Percentiles rank a stretch among this genome's conserved stretches.
Conservation (phyloP, 2,797 vertebrate genomes). For the Pseudomugil gertrudae region DNA sequence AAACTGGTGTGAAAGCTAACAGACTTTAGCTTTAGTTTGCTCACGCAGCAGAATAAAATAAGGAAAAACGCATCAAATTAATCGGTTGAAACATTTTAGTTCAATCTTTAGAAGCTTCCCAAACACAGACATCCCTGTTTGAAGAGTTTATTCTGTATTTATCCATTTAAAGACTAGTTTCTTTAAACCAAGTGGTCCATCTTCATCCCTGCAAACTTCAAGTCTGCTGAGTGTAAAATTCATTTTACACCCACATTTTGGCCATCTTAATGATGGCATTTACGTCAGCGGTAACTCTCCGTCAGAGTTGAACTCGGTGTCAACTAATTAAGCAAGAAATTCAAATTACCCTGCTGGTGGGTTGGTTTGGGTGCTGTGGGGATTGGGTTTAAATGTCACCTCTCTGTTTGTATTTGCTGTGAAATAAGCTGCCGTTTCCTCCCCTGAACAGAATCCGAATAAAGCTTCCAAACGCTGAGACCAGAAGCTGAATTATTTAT, state of each 20-base stretch:
- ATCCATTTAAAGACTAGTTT: background rate
- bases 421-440: slow-evolving; percentile 34
- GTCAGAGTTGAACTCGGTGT: slow-evolving; percentile 53
- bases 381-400: slow-evolving; percentile 74
- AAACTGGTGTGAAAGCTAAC: background rate
- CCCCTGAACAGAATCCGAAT: slow-evolving; percentile 39
- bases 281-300: slow-evolving; percentile 43
- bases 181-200: background rate
- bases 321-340: slow-evolving; percentile 73
- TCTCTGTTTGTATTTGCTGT: slow-evolving; percentile 56
- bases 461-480: slow-evolving; percentile 44
- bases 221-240: slow-evolving; percentile 20
- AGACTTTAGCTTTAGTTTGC: background rate
- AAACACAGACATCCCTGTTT: no score
- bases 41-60: background rate
- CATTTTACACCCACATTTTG: slow-evolving; percentile 41
- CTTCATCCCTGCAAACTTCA: slow-evolving; percentile 21
- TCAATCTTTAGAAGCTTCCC: background rate
- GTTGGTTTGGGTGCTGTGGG: slow-evolving; percentile 48
- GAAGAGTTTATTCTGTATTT: background rate
- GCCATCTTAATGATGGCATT: slow-evolving; percentile 52
- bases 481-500: slow-evolving; percentile 62
- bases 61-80: slow-evolving; percentile 6
- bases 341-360: slow-evolving; percentile 58
- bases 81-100: background rate